Percentiles rank a stretch among this genome's conserved stretches.
Conservation (phyloP, 1,140 invertebrate species). For the Atta colombica region DNA sequence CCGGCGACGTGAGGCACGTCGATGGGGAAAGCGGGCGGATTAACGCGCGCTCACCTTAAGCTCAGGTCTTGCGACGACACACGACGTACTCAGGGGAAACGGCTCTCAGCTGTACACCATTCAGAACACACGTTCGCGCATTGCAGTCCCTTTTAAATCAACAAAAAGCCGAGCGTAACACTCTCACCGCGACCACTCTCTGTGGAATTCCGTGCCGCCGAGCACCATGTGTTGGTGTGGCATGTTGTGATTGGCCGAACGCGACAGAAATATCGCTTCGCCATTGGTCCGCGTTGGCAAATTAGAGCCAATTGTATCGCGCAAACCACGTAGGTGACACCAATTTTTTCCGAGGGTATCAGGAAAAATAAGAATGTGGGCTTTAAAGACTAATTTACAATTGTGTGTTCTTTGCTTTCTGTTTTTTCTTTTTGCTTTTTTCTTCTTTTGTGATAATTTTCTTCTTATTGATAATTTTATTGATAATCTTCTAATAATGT, state of each 20-base stretch:
- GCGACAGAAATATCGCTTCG: background rate
- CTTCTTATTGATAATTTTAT: too few species aligned
- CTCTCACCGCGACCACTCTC: slow-evolving; percentile 21
- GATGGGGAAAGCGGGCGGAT: background rate
- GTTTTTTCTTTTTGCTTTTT: too few species aligned
- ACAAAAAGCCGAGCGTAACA: slow-evolving; percentile 64
- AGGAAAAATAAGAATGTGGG: background rate
- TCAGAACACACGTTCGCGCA: slow-evolving; percentile 32
- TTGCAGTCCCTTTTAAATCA: slow-evolving; percentile 58
- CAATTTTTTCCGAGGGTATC: background rate
- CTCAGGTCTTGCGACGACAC: slow-evolving; percentile 39
- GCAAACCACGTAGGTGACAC: background rate
- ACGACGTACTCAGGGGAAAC: slow-evolving; percentile 26
- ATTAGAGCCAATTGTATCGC: slow-evolving; percentile 61
- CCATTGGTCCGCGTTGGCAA: slow-evolving; percentile 82
- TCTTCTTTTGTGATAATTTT: too few species aligned
- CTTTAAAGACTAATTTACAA: too few species aligned
- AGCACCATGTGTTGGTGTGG: slow-evolving; percentile 81
- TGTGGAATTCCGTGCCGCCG: slow-evolving; percentile 59
- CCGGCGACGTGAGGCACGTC: slow-evolving; percentile 60
- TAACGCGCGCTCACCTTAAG: slow-evolving; percentile 33
- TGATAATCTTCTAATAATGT: too few species aligned
- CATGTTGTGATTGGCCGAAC: slow-evolving; percentile 78
- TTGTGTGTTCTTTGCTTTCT: too few species aligned
- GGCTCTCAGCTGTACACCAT: slow-evolving; percentile 61